Evolutionary conservation across 2,797 vertebrate genomes (phyloP).

Genomic region (Sebastes cheni): DNA sequence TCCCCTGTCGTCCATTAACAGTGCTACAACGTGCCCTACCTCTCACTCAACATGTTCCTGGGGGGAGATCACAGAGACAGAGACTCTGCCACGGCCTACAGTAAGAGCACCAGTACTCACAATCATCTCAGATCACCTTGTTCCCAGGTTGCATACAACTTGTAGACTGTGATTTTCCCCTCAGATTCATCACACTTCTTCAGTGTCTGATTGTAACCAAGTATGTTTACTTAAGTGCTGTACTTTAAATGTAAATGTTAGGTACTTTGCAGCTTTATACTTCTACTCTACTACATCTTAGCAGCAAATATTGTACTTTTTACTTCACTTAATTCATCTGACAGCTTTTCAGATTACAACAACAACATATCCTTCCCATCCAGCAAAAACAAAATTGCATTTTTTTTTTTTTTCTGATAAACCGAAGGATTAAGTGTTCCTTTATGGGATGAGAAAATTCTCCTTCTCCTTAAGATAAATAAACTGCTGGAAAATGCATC

Average conservation of each 20-base stretch:
- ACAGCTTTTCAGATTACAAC: no score
- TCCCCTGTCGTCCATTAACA: slow-evolving; percentile 53
- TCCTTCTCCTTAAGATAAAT: no score
- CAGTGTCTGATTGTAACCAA: neutral
- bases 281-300: neutral
- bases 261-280: neutral
- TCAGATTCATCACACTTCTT: neutral
- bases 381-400: no score
- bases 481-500: no score
- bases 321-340: no score
- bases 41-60: slow-evolving; percentile 86
- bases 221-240: neutral
- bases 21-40: slow-evolving; percentile 83
- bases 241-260: neutral
- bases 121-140: neutral
- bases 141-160: neutral
- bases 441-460: no score
- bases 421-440: no score
- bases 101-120: slow-evolving; percentile 63
- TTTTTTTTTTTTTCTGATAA: no score
- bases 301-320: neutral
- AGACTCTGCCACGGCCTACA: slow-evolving; percentile 86
- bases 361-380: no score
- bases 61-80: slow-evolving; percentile 80
- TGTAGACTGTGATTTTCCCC: neutral